phyloP scores from a whole-genome alignment of 2,113 vertebrate species.

The Hassar affinis region DNA sequence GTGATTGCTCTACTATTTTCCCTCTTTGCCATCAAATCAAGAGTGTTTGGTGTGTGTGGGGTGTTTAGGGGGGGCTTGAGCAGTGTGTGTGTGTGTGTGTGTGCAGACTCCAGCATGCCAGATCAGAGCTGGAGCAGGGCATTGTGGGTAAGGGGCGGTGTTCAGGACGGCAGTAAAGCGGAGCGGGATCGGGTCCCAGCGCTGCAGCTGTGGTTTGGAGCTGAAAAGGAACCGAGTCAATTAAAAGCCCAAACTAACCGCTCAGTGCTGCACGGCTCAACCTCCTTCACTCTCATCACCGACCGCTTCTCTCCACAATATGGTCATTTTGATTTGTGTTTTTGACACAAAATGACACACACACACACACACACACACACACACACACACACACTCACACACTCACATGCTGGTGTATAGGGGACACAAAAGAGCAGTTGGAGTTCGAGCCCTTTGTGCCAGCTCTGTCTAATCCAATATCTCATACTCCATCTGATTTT shows the following conservation, averaged over 20 bases:
- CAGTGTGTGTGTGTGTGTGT: constrained; percentile 10
- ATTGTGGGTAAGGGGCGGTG: constrained; percentile 44
- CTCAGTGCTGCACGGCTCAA: constrained; percentile 27
- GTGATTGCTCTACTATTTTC: constrained; percentile 28
- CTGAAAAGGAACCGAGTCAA: constrained; percentile 47
- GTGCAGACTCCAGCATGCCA: constrained; percentile 33
- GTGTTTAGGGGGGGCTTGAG: neutral
- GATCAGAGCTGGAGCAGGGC: constrained; percentile 42
- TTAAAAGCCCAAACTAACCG: constrained; percentile 48
- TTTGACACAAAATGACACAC: constrained; percentile 9
- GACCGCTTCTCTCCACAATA: neutral
- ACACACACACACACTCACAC: constrained; percentile 17
- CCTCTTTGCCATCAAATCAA: constrained; percentile 39
- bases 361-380: constrained; percentile 8
- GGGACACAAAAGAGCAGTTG: constrained; percentile 41
- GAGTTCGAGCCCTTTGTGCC: constrained; percentile 27
- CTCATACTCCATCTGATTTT: constrained; percentile 36
- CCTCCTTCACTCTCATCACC: constrained; percentile 21
- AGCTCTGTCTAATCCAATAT: constrained; percentile 41
- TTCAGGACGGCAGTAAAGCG: constrained; percentile 27
- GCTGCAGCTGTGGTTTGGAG: constrained; percentile 46
- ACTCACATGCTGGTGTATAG: constrained; percentile 3
- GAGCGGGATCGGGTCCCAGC: constrained; percentile 30
- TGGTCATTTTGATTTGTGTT: constrained; percentile 17
- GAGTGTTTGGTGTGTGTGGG: constrained; percentile 12